phyloP scores from a whole-genome alignment of 2,888 invertebrate genomes.

The Stomorhina lunata region DNA sequence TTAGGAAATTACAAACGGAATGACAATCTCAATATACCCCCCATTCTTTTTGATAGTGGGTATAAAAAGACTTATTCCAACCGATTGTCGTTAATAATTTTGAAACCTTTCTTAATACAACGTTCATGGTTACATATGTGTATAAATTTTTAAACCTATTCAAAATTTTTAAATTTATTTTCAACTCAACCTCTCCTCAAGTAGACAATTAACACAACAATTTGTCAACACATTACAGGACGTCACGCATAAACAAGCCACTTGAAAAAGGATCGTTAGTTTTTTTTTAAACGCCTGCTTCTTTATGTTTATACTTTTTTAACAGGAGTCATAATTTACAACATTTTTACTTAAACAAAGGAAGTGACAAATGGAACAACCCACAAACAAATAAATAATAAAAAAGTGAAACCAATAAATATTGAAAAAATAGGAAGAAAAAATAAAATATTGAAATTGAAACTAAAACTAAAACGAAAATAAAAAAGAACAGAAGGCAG shows the following conservation, averaged over 20 bases:
- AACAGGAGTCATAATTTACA: constrained; percentile 39
- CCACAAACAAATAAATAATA: constrained; percentile 43
- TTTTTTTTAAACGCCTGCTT: background rate
- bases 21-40: no score
- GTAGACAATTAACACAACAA: constrained; percentile 38
- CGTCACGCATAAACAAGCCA: constrained; percentile 18
- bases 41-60: no score
- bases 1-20: no score
- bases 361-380: constrained; percentile 53
- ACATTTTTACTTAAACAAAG: constrained; percentile 12
- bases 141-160: background rate
- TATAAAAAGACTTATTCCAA: no score
- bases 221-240: constrained; percentile 47
- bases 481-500: background rate
- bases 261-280: constrained; percentile 27
- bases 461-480: background rate
- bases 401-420: background rate
- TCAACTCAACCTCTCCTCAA: background rate
- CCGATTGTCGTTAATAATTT: no score
- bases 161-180: constrained; percentile 32
- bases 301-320: background rate
- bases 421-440: no score
- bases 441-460: background rate
- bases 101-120: no score
- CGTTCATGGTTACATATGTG: background rate